A percentile compares a stretch with the other conserved stretches of the same genome.
phyloP scores from a whole-genome alignment of 2,797 vertebrate species.

The Sebastiscus tertius region DNA sequence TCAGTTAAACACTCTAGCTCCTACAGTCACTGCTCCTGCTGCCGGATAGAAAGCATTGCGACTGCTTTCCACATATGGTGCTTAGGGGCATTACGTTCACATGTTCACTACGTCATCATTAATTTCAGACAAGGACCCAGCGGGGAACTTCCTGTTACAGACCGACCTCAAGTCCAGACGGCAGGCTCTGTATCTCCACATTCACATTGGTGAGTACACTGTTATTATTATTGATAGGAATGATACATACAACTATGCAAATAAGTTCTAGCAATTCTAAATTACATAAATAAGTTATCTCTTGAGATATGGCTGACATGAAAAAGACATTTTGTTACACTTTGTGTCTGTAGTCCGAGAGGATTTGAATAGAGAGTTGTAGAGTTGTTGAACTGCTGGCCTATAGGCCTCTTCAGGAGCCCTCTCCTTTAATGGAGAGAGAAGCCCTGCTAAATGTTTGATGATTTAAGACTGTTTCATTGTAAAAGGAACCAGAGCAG shows the following conservation, averaged over 20 bases:
- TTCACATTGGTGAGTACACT: neutral
- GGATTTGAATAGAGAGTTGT: neutral
- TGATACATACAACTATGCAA: neutral
- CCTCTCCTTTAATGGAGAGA: constrained; percentile 63
- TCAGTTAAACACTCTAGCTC: neutral
- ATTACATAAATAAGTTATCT: neutral
- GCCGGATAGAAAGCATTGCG: neutral
- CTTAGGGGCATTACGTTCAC: neutral
- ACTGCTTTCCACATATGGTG: neutral
- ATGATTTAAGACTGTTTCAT: constrained; percentile 76
- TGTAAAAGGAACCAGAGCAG: constrained; percentile 72
- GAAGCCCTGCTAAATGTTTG: constrained; percentile 72
- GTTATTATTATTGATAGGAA: neutral
- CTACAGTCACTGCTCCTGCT: neutral
- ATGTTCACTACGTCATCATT: neutral
- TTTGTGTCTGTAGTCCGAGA: neutral
- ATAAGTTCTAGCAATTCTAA: neutral
- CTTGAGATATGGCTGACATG: neutral
- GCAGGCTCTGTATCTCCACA: neutral
- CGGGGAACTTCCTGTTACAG: neutral
- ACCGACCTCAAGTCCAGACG: neutral
- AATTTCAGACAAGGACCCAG: neutral
- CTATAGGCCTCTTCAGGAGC: neutral
- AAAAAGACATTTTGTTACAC: neutral
- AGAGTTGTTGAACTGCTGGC: neutral